These are phyloP conservation scores for Ictalurus punctatus DNA, from an alignment of 2,113 vertebrate species.

Conservation along the genomic window DNA sequence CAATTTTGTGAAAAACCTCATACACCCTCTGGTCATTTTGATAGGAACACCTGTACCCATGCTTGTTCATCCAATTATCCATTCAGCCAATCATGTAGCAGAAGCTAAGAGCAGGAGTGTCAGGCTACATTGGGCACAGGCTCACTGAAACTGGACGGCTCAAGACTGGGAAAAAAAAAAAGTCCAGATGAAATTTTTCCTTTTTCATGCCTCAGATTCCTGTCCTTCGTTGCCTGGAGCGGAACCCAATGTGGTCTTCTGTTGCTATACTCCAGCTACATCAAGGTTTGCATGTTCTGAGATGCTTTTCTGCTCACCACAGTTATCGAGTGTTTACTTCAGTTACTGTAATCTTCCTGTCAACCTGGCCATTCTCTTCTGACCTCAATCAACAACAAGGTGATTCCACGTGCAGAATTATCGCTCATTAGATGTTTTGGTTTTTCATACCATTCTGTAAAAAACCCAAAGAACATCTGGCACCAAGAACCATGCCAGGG, in stretches of 20 bases:
- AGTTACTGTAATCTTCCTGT: not conserved
- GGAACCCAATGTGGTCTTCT: not conserved
- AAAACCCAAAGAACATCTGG: not conserved
- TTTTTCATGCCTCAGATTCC: not conserved
- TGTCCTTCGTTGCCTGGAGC: not conserved
- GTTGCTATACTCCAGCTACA: not conserved
- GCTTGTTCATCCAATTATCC: not conserved
- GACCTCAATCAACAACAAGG: not conserved
- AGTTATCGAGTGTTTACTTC: not conserved
- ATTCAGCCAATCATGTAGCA: not conserved
- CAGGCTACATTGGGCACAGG: not conserved
- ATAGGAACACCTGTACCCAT: not conserved
- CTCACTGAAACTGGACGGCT: not conserved
- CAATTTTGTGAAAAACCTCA: constrained; percentile 61
- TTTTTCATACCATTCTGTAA: not conserved
- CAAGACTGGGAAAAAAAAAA: constrained; percentile 77
- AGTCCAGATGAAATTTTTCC: constrained; percentile 15
- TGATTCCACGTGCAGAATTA: not conserved
- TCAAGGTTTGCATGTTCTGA: not conserved
- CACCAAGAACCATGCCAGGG: not conserved
- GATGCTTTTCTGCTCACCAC: not conserved
- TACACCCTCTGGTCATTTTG: not conserved
- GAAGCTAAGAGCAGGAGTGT: not conserved
- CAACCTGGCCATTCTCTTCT: not conserved
- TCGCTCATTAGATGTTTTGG: not conserved